phyloP scores from a whole-genome alignment of 2,888 invertebrate genomes.

The Eustalomyia histrio region DNA sequence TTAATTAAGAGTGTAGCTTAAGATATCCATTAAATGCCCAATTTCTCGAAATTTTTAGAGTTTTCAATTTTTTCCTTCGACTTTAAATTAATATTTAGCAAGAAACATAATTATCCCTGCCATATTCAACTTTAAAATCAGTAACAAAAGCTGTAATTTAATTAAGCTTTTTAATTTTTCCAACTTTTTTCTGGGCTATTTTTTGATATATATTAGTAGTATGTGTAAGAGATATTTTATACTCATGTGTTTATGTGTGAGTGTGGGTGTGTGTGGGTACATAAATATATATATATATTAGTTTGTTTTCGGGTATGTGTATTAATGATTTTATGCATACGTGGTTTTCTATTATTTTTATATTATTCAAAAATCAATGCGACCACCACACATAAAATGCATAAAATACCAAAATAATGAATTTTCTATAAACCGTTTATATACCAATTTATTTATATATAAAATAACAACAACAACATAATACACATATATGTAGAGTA shows the following conservation, averaged over 20 bases:
- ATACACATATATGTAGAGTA: neutral
- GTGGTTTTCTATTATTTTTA: constrained; percentile 7
- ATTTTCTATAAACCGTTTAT: constrained; percentile 19
- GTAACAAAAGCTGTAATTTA: too few relatives aligned
- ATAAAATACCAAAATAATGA: constrained; percentile 24
- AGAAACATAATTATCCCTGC: too few relatives aligned
- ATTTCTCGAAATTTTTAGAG: too few relatives aligned
- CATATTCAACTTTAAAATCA: too few relatives aligned
- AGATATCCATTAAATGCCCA: too few relatives aligned
- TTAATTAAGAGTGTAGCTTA: too few relatives aligned
- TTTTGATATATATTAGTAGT: neutral
- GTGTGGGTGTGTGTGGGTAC: constrained; percentile 1
- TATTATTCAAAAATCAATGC: constrained; percentile 15
- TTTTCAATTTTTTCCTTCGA: too few relatives aligned
- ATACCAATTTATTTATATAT: neutral
- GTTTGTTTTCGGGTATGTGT: constrained; percentile 8
- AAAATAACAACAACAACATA: neutral
- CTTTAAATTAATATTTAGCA: too few relatives aligned
- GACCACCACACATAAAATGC: constrained; percentile 8
- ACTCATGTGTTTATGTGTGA: neutral
- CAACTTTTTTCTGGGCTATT: too few relatives aligned
- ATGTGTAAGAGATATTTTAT: neutral
- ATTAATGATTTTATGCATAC: constrained; percentile 16
- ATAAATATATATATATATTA: constrained; percentile 8
- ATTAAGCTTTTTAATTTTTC: too few relatives aligned